Base-by-base conservation (phyloP, 2,797 vertebrate species). In the Lagodon rhomboides region DNA sequence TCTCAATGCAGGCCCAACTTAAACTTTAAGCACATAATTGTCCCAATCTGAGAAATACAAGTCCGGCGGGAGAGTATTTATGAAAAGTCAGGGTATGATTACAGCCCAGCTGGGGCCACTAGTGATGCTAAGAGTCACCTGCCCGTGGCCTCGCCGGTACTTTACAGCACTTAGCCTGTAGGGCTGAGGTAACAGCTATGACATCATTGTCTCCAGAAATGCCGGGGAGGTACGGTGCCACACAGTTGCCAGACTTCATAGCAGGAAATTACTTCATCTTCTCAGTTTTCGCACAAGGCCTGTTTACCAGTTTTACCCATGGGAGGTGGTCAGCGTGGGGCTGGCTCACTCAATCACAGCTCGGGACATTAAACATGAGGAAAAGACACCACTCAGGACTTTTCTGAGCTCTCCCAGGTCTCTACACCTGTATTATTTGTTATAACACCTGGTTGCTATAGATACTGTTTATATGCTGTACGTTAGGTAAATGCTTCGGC, bases 131-230 rank as follows among this genome's bases (percentile, higher is more conserved):
- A 79, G 62, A 92, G 82, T 93, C 91, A 92, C 90, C 91, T 93
- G 92, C 85, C 75, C 73, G 81, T 86, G 93, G 92, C 91, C 92
- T 91, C 90, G 65, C 17, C 63, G 85, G 85, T 91, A 88, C 91
- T 93, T 93, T 92, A 92, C 88, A 85, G 84, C 82, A 86, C 92
- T 93, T 89, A 86, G 71, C 63, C 65, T 85, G 88, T 76, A 60
- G 66, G 78, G 69, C 84, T 90, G 93, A 91, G 88, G 87, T 89
- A 91, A 91, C 82, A 85, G 73, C 73, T 66, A 91, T 95, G 92
- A 94, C 94, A 94, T 95, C 93, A 93, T 64, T 88, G 92, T 92
- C 93, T 93, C 90, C 86, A 93, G 76, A 87, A 91, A 89, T 85
- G 78, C 61, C 6, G 82, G 73, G 75, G 87, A 86, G 88, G 81